Evolutionary conservation across 2,888 invertebrate genomes (phyloP).

Genomic region (Drosophila yooni): DNA sequence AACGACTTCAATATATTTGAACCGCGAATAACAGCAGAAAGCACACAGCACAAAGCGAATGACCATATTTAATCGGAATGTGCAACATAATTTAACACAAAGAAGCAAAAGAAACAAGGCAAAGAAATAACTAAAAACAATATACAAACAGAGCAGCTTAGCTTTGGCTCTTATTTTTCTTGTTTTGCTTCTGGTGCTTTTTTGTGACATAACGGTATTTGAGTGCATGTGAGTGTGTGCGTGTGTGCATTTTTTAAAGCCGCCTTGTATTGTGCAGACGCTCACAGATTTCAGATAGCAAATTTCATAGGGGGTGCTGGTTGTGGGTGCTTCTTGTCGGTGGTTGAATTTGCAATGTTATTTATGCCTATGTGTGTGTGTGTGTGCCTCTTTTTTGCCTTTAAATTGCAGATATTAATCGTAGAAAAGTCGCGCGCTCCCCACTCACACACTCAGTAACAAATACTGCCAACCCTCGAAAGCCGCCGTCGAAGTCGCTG

Average conservation of each 20-base stretch:
- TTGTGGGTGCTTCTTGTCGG: background rate
- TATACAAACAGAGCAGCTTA: conserved; percentile 51
- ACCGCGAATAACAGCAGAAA: conserved; percentile 29
- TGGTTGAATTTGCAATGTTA: conserved; percentile 34
- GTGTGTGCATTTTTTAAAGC: conserved; percentile 22
- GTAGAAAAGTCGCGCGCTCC: conserved; percentile 38
- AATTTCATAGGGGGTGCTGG: background rate
- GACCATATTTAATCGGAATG: conserved; percentile 55
- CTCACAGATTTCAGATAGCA: conserved; percentile 6
- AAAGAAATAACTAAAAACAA: conserved; percentile 47
- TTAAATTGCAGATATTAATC: conserved; percentile 69
- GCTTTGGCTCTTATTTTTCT: conserved; percentile 28
- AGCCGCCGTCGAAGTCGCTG: conserved; percentile 26
- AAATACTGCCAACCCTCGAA: conserved; percentile 66
- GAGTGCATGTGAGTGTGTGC: conserved; percentile 14
- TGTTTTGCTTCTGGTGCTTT: conserved; percentile 44
- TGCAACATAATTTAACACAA: conserved; percentile 52
- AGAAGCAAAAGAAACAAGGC: conserved; percentile 12
- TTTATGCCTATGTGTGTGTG: conserved; percentile 24
- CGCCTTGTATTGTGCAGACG: conserved; percentile 14
- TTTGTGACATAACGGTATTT: conserved; percentile 72
- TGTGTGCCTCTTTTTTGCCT: conserved; percentile 20
- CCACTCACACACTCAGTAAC: conserved; percentile 46
- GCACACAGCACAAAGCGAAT: conserved; percentile 21
- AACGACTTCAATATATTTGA: conserved; percentile 23